Conservation (phyloP, 1,140 invertebrate genomes). For the Anadara kagoshimensis region DNA sequence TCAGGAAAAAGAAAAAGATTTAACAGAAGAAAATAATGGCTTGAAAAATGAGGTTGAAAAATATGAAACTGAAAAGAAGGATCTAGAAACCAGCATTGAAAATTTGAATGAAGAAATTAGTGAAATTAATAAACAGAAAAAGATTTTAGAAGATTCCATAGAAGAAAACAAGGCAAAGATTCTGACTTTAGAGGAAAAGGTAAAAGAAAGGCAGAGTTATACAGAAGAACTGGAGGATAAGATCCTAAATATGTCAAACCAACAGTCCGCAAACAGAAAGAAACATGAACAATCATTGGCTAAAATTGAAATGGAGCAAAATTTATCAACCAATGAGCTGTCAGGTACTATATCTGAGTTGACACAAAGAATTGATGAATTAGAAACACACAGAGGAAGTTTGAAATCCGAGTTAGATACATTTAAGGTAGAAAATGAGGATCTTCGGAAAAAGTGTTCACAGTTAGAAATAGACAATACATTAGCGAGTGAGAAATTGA, state of each 20-base stretch:
- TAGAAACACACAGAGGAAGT: constrained; percentile 5
- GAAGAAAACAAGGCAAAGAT: constrained; percentile 25
- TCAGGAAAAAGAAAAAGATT: constrained; percentile 54
- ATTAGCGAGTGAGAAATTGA: background rate
- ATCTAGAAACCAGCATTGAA: constrained; percentile 32
- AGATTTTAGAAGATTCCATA: constrained; percentile 17
- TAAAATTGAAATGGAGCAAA: constrained; percentile 47
- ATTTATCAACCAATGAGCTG: background rate
- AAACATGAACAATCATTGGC: constrained; percentile 52
- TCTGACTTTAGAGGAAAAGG: constrained; percentile 30
- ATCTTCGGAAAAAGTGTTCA: background rate
- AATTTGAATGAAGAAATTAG: constrained; percentile 35
- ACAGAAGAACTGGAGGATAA: constrained; percentile 60
- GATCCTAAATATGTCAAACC: constrained; percentile 61
- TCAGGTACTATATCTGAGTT: constrained; percentile 27
- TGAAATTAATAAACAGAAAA: constrained; percentile 34
- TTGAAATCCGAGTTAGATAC: constrained; percentile 8
- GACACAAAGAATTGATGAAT: constrained; percentile 41
- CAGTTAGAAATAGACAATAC: background rate
- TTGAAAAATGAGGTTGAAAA: constrained; percentile 39
- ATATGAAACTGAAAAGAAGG: constrained; percentile 38
- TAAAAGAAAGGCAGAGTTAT: constrained; percentile 59
- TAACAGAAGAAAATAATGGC: constrained; percentile 48
- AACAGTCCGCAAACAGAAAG: constrained; percentile 52
- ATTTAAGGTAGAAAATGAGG: constrained; percentile 5